phyloP scores from a whole-genome alignment of 35 echinoderm and acorn worm species.

The Ophioderma brevispina region DNA sequence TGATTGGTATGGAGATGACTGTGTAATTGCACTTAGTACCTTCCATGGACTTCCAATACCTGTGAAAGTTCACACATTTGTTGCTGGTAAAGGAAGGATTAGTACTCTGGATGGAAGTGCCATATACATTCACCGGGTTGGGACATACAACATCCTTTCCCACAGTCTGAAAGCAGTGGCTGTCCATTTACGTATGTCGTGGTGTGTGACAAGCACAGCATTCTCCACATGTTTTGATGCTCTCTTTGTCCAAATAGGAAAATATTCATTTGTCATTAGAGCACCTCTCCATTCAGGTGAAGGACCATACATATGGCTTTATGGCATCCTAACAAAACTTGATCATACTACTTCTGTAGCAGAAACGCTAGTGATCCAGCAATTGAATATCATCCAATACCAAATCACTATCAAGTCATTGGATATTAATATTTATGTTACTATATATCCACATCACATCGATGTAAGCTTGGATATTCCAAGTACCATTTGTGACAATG shows the following conservation, averaged over 20 bases:
- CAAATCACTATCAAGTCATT: conserved; percentile 28
- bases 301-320: conserved; percentile 51
- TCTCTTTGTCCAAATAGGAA: conserved; percentile 30
- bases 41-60: not conserved
- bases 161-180: not conserved
- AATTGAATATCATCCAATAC: conserved; percentile 59
- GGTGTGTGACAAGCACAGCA: conserved; percentile 26
- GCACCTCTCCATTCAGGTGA: conserved; percentile 27
- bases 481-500: conserved; percentile 35
- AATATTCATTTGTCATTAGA: conserved; percentile 28
- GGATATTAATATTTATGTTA: conserved; percentile 44
- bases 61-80: conserved; percentile 1
- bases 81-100: conserved; percentile 48
- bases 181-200: conserved; percentile 49
- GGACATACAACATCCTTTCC: conserved; percentile 50
- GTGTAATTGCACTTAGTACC: conserved; percentile 17
- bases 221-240: conserved; percentile 73
- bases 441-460: conserved; percentile 44
- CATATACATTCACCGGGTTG: conserved; percentile 41
- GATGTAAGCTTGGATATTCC: conserved; percentile 47
- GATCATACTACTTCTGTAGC: conserved; percentile 44
- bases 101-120: conserved; percentile 74
- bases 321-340: conserved; percentile 25
- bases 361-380: conserved; percentile 31
- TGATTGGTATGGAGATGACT: conserved; percentile 80